phyloP scores from a whole-genome alignment of 2,113 vertebrate genomes.

The Erythrocercus mccallii region DNA sequence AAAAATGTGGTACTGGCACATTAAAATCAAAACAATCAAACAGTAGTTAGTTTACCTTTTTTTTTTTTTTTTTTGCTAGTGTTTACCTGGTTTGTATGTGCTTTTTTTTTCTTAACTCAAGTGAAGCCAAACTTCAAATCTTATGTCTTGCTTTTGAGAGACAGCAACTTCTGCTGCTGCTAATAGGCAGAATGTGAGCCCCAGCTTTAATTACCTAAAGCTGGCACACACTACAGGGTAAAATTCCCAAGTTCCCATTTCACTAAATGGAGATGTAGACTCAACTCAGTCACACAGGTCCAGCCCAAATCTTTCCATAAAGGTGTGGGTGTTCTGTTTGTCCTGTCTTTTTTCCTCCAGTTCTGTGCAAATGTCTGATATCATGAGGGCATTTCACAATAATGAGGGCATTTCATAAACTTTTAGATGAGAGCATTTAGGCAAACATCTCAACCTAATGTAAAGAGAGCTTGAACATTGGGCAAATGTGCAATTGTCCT shows the following conservation, averaged over 20 bases:
- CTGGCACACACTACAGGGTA: background rate
- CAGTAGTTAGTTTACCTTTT: background rate
- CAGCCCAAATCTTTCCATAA: background rate
- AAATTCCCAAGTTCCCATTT: background rate
- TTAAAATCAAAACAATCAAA: constrained; percentile 22
- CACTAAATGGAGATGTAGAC: background rate
- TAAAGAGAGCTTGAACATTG: background rate
- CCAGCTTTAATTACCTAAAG: background rate
- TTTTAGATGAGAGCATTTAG: background rate
- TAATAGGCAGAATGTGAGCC: background rate
- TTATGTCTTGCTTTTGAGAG: rapidly evolving
- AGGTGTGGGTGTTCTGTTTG: rapidly evolving
- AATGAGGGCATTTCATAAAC: background rate
- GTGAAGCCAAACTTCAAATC: background rate
- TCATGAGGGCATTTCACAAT: background rate
- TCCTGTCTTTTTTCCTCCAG: background rate
- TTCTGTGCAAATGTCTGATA: background rate
- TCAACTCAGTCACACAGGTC: background rate
- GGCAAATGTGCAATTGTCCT: background rate
- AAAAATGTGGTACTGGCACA: background rate
- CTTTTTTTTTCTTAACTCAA: background rate
- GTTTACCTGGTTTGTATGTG: background rate
- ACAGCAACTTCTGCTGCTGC: background rate
- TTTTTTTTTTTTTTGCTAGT: constrained; percentile 13
- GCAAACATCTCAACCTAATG: background rate